Conservation (phyloP, 2,113 vertebrate genomes). For the Rhombomys opimus region DNA sequence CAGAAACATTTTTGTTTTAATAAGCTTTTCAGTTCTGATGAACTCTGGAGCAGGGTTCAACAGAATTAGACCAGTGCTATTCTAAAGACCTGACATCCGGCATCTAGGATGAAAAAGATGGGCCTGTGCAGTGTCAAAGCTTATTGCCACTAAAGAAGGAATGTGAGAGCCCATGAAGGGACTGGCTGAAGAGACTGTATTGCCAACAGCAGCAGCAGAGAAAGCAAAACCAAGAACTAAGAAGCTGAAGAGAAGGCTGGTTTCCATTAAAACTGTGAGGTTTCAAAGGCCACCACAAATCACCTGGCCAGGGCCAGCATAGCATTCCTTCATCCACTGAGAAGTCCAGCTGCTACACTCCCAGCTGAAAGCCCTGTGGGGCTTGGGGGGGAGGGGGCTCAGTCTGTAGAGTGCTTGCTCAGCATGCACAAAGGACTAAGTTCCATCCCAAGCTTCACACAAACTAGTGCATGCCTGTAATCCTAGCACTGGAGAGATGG, state of each 20-base stretch:
- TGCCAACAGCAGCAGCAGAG: not conserved
- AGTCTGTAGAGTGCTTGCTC: not conserved
- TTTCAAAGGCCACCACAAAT: not conserved
- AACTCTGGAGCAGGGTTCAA: not conserved
- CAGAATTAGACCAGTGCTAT: not conserved
- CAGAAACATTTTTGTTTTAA: not conserved
- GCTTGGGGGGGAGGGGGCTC: no score
- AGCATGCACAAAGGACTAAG: no score
- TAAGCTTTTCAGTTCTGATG: not conserved
- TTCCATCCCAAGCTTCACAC: not conserved
- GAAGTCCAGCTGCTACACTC: no score
- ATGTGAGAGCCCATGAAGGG: not conserved
- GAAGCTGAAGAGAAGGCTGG: not conserved
- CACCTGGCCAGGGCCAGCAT: not conserved
- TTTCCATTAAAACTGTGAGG: not conserved
- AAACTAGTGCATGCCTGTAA: not conserved
- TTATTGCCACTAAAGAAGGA: not conserved
- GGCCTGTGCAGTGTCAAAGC: not conserved
- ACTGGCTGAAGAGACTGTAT: not conserved
- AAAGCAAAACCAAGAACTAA: not conserved
- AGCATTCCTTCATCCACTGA: not conserved
- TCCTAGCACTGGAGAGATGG: not conserved
- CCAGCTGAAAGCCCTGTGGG: accelerated
- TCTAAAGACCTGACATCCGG: not conserved
- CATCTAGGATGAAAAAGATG: not conserved